Percentiles rank a stretch among this genome's conserved stretches.
phyloP scores from a whole-genome alignment of 2,888 invertebrate genomes.

The Diadegma fenestrale region DNA sequence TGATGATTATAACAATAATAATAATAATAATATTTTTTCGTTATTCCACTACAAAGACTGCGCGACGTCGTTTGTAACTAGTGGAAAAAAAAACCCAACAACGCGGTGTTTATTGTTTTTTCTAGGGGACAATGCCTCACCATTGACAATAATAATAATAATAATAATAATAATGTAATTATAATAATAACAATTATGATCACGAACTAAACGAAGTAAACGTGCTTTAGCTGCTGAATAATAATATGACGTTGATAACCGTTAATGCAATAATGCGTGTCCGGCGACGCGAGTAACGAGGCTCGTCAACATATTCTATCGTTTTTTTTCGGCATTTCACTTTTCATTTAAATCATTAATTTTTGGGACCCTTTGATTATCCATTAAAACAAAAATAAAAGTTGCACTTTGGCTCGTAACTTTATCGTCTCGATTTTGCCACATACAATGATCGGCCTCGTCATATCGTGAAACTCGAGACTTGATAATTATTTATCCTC shows the following conservation, averaged over 20 bases:
- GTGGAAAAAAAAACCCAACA: constrained; percentile 43
- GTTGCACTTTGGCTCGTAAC: constrained; percentile 22
- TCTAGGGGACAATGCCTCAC: constrained; percentile 20
- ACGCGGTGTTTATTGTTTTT: constrained; percentile 28
- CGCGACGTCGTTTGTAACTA: constrained; percentile 25
- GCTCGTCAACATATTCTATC: constrained; percentile 10
- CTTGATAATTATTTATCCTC: neutral
- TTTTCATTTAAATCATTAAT: constrained; percentile 23
- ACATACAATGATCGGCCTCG: constrained; percentile 12
- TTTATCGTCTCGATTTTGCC: constrained; percentile 25
- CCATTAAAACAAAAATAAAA: constrained; percentile 5
- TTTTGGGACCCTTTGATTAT: constrained; percentile 15
- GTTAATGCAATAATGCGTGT: constrained; percentile 52
- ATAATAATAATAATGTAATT: constrained; percentile 40
- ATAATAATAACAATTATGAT: constrained; percentile 37
- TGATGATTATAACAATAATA: constrained; percentile 16
- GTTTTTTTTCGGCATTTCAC: neutral
- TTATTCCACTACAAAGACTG: constrained; percentile 14
- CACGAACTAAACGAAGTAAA: constrained; percentile 57
- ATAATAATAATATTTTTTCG: constrained; percentile 2
- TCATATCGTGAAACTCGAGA: constrained; percentile 38
- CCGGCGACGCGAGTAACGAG: constrained; percentile 37
- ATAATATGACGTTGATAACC: constrained; percentile 40
- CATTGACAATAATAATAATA: constrained; percentile 20
- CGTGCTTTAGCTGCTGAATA: constrained; percentile 56